Percentiles rank a stretch among this genome's conserved stretches.
phyloP scores from a whole-genome alignment of 2,113 vertebrate genomes.

The Eulemur rufifrons region DNA sequence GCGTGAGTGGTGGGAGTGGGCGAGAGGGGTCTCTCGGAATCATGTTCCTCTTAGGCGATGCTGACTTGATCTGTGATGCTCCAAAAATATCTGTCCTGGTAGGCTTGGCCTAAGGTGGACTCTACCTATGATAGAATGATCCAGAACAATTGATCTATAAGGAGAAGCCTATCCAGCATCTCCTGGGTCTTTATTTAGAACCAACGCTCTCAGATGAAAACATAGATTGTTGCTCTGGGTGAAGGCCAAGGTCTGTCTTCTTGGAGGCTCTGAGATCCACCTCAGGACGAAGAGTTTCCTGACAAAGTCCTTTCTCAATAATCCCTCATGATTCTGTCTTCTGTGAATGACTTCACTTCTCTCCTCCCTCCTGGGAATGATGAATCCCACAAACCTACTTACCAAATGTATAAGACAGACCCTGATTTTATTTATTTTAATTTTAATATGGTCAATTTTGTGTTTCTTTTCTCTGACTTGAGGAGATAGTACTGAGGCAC shows the following conservation, averaged over 20 bases:
- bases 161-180: background rate
- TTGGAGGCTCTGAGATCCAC: background rate
- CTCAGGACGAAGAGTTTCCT: background rate
- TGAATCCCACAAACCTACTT: background rate
- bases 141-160: background rate
- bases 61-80: background rate
- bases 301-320: background rate
- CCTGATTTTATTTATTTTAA: background rate
- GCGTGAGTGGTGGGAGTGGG: background rate
- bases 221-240: background rate
- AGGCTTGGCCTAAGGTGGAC: background rate
- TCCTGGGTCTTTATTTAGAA: conserved; percentile 1
- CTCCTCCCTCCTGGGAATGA: background rate
- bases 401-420: background rate
- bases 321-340: background rate
- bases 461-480: background rate
- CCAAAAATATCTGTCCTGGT: background rate
- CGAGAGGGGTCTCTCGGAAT: background rate
- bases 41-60: background rate
- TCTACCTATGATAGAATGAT: background rate
- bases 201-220: background rate
- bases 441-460: background rate
- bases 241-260: background rate
- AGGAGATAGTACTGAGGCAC: background rate
- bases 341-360: background rate